phyloP scores from a whole-genome alignment of 2,888 invertebrate genomes.

The Phoronis australis region DNA sequence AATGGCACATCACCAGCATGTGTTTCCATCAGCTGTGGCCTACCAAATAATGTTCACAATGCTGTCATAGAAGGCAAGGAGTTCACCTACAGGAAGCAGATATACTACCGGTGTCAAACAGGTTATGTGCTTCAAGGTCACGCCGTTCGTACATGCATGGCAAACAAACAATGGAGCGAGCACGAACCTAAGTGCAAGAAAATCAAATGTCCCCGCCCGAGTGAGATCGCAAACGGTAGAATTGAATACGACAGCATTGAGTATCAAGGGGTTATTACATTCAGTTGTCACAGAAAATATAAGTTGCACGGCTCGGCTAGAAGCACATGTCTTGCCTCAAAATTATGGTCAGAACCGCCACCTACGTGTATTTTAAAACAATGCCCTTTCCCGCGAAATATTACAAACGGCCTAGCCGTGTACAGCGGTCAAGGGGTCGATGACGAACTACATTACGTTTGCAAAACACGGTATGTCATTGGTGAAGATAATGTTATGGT shows the following conservation, averaged over 20 bases:
- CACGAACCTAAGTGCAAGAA: constrained; percentile 26
- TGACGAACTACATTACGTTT: no score
- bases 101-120: constrained; percentile 18
- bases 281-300: constrained; percentile 28
- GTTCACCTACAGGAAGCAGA: constrained; percentile 19
- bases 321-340: constrained; percentile 32
- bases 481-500: no score
- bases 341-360: constrained; percentile 32
- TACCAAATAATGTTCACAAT: constrained; percentile 23
- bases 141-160: constrained; percentile 21
- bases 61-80: constrained; percentile 16
- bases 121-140: constrained; percentile 29
- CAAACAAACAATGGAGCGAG: constrained; percentile 31
- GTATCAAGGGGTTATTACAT: constrained; percentile 29
- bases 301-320: constrained; percentile 20
- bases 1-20: no score
- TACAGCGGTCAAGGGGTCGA: no score
- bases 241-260: constrained; percentile 29
- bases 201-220: constrained; percentile 19
- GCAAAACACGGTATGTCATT: no score
- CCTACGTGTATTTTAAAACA: constrained; percentile 20
- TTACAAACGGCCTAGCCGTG: no score
- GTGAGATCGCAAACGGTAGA: constrained; percentile 53
- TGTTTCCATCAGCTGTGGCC: constrained; percentile 25
- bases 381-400: constrained; percentile 14